phyloP scores from a whole-genome alignment of 2,113 vertebrate genomes.

The Epinephelus cyanopodus region DNA sequence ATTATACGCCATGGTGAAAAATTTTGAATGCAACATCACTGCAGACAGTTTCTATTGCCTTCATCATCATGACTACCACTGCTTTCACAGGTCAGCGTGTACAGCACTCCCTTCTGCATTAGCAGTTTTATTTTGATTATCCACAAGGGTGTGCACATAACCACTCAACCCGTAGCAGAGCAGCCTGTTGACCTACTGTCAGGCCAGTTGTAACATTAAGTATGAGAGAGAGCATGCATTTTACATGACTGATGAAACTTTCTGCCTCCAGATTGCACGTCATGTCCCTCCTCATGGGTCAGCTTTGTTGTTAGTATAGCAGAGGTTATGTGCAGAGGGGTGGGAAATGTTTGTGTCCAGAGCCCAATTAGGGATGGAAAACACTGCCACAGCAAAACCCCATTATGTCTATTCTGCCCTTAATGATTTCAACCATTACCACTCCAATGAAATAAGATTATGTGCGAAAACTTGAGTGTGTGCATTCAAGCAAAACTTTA shows the following conservation, averaged over 20 bases:
- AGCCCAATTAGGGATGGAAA: not conserved
- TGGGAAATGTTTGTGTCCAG: not conserved
- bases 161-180: not conserved
- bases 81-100: not conserved
- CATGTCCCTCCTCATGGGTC: not conserved
- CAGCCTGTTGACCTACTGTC: not conserved
- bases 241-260: not conserved
- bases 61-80: not conserved
- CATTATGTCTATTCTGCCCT: too few species aligned
- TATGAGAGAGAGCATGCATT: constrained; percentile 1
- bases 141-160: too few species aligned
- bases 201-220: not conserved
- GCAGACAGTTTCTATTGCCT: not conserved
- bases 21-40: too few species aligned
- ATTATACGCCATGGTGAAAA: too few species aligned
- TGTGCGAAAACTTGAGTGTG: too few species aligned
- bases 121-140: not conserved
- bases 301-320: not conserved
- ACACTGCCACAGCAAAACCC: not conserved
- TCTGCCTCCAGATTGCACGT: not conserved
- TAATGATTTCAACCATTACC: not conserved
- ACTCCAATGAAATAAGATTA: too few species aligned
- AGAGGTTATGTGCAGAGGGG: not conserved
- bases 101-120: not conserved
- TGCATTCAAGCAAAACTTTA: not conserved